Percentiles rank a stretch among this genome's conserved stretches.
phyloP scores from a whole-genome alignment of 2,888 invertebrate genomes.

The Cancer borealis region DNA sequence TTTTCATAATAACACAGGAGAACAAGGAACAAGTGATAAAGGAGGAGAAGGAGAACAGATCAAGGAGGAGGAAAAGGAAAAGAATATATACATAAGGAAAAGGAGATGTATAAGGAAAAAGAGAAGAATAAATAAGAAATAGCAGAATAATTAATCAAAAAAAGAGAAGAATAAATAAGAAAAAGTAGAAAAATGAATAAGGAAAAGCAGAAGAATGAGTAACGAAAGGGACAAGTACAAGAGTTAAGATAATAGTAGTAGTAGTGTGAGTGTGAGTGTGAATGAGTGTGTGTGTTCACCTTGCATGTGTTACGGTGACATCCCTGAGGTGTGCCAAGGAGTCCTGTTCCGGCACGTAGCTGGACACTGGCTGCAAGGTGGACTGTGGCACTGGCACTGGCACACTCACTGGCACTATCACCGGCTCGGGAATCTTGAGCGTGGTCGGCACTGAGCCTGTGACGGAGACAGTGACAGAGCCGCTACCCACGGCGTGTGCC shows the following conservation, averaged over 20 bases:
- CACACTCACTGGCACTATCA: constrained; percentile 36
- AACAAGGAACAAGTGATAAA: too few species aligned
- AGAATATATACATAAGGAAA: too few species aligned
- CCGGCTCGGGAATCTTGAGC: constrained; percentile 50
- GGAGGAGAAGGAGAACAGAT: neutral
- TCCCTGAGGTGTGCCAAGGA: constrained; percentile 56
- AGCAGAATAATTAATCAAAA: too few species aligned
- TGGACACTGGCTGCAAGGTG: neutral
- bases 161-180: too few species aligned
- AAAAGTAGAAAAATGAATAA: neutral
- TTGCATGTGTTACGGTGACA: constrained; percentile 49
- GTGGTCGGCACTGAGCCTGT: constrained; percentile 35
- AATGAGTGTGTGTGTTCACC: neutral
- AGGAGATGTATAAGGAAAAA: too few species aligned
- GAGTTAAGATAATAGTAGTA: neutral
- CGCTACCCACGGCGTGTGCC: constrained; percentile 60
- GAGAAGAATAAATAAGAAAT: too few species aligned
- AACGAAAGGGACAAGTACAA: neutral
- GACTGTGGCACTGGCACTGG: constrained; percentile 36
- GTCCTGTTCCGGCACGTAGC: neutral
- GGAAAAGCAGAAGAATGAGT: neutral
- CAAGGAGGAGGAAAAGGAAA: too few species aligned
- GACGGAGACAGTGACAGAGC: constrained; percentile 61
- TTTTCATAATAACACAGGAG: neutral
- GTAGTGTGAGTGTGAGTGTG: neutral